These are phyloP conservation scores for Drosophila tsacasi DNA, from an alignment of 1,140 invertebrate species.

Conservation along the genomic window DNA sequence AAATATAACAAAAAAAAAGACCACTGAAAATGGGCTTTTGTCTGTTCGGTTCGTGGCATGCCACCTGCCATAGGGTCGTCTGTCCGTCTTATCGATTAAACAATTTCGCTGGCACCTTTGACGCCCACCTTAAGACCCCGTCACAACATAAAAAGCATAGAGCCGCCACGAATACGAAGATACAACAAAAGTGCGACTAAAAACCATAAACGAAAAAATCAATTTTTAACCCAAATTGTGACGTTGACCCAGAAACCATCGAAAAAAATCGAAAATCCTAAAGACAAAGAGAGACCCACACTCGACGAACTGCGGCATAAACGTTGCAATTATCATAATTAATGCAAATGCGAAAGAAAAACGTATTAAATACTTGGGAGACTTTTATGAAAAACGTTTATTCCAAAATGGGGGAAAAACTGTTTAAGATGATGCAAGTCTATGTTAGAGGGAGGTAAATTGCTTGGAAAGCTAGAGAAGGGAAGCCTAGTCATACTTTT, in stretches of 20 bases:
- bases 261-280: slow-evolving; percentile 4
- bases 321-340: slow-evolving; percentile 68
- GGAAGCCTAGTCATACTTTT: slow-evolving; percentile 6
- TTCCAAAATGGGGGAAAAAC: slow-evolving; percentile 18
- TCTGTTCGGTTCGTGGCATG: slow-evolving; percentile 30
- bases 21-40: slow-evolving; percentile 8
- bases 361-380: slow-evolving; percentile 45
- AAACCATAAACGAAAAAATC: slow-evolving; percentile 65
- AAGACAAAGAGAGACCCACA: slow-evolving; percentile 45
- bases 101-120: slow-evolving; percentile 53
- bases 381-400: slow-evolving; percentile 42
- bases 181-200: slow-evolving; percentile 15
- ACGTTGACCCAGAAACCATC: slow-evolving; percentile 54
- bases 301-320: slow-evolving; percentile 47
- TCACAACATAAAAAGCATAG: slow-evolving; percentile 49
- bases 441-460: slow-evolving; percentile 24
- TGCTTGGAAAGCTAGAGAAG: slow-evolving; percentile 9
- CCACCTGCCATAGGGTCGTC: slow-evolving; percentile 32
- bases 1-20: slow-evolving; percentile 17
- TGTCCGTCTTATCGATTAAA: slow-evolving; percentile 52
- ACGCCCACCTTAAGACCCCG: slow-evolving; percentile 45
- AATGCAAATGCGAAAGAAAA: slow-evolving; percentile 60
- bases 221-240: slow-evolving; percentile 64
- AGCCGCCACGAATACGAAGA: slow-evolving; percentile 11
- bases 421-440: slow-evolving; percentile 18